phyloP scores from a whole-genome alignment of 2,797 vertebrate genomes.

The Microcaecilia unicolor region DNA sequence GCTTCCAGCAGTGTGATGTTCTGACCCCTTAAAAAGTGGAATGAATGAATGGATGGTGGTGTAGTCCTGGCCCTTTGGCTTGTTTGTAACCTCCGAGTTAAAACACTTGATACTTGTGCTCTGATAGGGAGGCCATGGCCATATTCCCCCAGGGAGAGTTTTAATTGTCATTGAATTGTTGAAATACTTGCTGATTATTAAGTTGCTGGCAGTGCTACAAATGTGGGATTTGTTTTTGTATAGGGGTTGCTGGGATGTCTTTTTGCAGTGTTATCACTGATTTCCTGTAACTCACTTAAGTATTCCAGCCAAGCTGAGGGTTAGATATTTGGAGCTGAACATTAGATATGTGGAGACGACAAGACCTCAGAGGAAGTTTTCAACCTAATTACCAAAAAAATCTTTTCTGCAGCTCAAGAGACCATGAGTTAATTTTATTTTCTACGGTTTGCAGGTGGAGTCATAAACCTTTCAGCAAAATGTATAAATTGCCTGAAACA shows the following conservation, averaged over 20 bases:
- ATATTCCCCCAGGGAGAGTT: not conserved
- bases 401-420: too few relatives aligned
- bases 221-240: not conserved
- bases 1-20: not conserved
- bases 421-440: too few relatives aligned
- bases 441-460: too few relatives aligned
- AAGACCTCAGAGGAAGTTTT: not conserved
- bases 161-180: constrained; percentile 3
- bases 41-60: not conserved
- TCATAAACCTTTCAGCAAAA: too few relatives aligned
- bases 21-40: not conserved
- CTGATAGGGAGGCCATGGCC: not conserved
- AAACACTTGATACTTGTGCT: too few relatives aligned
- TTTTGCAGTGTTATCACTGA: constrained; percentile 2
- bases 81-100: too few relatives aligned
- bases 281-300: constrained; percentile 1
- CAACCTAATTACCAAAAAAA: too few relatives aligned
- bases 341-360: too few relatives aligned
- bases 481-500: too few relatives aligned
- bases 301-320: not conserved
- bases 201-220: not conserved
- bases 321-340: too few relatives aligned
- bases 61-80: too few relatives aligned
- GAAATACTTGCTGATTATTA: not conserved
- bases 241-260: not conserved